phyloP scores from a whole-genome alignment of 2,113 vertebrate genomes.

The Paramormyrops kingsleyae region DNA sequence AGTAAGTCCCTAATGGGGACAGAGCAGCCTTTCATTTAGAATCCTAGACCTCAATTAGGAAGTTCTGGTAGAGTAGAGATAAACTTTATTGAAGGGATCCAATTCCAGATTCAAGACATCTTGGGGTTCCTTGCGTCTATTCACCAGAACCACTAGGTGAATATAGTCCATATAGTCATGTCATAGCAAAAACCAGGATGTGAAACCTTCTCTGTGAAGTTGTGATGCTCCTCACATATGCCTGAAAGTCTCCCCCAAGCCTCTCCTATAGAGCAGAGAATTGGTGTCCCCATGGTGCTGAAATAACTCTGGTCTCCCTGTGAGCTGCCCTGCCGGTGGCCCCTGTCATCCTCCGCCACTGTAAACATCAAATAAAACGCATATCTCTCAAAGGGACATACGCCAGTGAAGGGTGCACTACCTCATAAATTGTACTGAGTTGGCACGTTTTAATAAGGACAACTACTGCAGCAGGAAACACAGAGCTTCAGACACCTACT shows the following conservation, averaged over 20 bases:
- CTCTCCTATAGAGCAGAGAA: neutral
- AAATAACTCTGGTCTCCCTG: neutral
- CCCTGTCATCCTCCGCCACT: neutral
- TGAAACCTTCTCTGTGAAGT: neutral
- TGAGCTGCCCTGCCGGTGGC: neutral
- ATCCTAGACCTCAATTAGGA: neutral
- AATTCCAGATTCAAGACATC: neutral
- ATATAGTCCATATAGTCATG: neutral
- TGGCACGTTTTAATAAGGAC: neutral
- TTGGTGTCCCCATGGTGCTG: neutral
- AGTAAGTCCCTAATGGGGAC: neutral
- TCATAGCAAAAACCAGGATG: neutral
- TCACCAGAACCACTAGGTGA: neutral
- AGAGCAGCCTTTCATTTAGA: neutral
- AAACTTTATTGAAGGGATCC: neutral
- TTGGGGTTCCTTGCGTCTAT: neutral
- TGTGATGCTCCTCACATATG: neutral
- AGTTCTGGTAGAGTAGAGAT: neutral
- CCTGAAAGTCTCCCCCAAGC: neutral
- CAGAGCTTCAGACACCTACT: neutral
- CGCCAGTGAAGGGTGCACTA: neutral
- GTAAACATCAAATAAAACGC: neutral
- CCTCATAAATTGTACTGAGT: neutral
- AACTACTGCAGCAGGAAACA: neutral
- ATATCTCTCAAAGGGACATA: neutral